phyloP scores from a whole-genome alignment of 2,797 vertebrate species.

The Neoniphon sammara region DNA sequence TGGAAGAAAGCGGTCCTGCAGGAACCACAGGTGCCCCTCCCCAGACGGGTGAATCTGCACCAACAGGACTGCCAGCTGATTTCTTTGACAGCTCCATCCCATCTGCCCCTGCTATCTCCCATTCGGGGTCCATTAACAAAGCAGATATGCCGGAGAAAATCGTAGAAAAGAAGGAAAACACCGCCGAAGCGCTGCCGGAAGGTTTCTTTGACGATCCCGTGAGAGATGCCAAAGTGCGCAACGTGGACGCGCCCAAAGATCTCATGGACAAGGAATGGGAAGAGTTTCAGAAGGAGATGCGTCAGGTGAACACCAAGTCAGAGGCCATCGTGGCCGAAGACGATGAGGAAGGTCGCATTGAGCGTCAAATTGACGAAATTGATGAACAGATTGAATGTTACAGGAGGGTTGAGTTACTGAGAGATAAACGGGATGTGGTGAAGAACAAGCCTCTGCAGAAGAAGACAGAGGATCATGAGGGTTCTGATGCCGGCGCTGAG shows the following conservation, averaged over 20 bases:
- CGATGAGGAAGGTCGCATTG: conserved; percentile 95
- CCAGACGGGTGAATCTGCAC: conserved; percentile 20
- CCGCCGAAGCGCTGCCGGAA: conserved; percentile 92
- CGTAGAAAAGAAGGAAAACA: conserved; percentile 88
- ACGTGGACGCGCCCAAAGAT: conserved; percentile 96
- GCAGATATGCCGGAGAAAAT: conserved; percentile 86
- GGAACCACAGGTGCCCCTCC: conserved; percentile 36
- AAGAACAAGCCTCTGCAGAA: conserved; percentile 78
- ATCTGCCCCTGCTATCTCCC: conserved; percentile 82
- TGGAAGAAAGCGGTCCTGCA: conserved; percentile 39
- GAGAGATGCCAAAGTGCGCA: conserved; percentile 93
- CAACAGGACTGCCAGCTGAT: conserved; percentile 79
- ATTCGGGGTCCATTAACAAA: conserved; percentile 93
- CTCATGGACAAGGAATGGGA: conserved; percentile 99
- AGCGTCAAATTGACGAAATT: conserved; percentile 96
- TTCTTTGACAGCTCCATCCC: conserved; percentile 87
- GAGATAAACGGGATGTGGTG: conserved; percentile 88
- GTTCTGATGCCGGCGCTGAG: conserved; percentile 64
- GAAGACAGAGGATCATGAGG: conserved; percentile 64
- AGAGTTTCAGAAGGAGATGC: conserved; percentile 97
- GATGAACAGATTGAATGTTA: conserved; percentile 97
- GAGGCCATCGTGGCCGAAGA: conserved; percentile 98
- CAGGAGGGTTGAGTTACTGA: conserved; percentile 89
- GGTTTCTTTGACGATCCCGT: conserved; percentile 99
- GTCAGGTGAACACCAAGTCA: conserved; percentile 95